phyloP scores from a whole-genome alignment of 2,113 vertebrate genomes.

The Esox niger region DNA sequence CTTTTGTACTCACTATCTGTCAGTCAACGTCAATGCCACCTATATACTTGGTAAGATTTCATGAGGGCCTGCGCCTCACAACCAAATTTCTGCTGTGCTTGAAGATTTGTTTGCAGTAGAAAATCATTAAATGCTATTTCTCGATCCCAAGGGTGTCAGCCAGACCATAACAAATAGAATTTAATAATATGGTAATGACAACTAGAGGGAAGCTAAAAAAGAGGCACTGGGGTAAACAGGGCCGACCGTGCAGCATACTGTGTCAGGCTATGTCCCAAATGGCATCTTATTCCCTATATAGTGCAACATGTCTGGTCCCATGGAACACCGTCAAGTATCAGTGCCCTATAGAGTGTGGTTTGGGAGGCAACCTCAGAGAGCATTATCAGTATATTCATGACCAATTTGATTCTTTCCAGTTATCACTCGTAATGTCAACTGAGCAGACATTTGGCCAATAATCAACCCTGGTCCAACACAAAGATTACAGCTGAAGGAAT shows the following conservation, averaged over 20 bases:
- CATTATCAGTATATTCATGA: conserved; percentile 1
- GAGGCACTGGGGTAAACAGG: conserved; percentile 29
- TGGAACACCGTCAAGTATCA: too few relatives aligned
- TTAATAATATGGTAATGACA: conserved; percentile 57
- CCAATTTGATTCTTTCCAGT: conserved; percentile 15
- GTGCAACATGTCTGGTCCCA: not conserved
- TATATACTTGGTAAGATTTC: conserved; percentile 52
- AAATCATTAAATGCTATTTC: conserved; percentile 62
- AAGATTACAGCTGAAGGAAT: conserved; percentile 44
- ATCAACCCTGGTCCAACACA: conserved; percentile 37
- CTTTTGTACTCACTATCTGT: conserved; percentile 58
- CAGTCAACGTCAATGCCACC: conserved; percentile 60
- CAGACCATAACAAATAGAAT: conserved; percentile 57
- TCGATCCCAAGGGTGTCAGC: conserved; percentile 51
- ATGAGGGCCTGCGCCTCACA: conserved; percentile 39
- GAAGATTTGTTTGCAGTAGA: conserved; percentile 52
- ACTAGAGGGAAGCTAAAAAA: conserved; percentile 42
- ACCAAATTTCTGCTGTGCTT: conserved; percentile 56
- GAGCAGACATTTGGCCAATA: conserved; percentile 37
- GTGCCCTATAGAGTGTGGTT: too few relatives aligned
- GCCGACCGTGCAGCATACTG: conserved; percentile 12
- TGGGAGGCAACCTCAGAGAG: too few relatives aligned
- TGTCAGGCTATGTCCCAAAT: too few relatives aligned
- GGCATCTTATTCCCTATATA: not conserved
- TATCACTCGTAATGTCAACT: conserved; percentile 26